Percentiles rank a stretch among this genome's conserved stretches.
These are phyloP conservation scores for Pentalonia nigronervosa DNA, from an alignment of 1,140 invertebrate genomes.

Conservation along the genomic window DNA sequence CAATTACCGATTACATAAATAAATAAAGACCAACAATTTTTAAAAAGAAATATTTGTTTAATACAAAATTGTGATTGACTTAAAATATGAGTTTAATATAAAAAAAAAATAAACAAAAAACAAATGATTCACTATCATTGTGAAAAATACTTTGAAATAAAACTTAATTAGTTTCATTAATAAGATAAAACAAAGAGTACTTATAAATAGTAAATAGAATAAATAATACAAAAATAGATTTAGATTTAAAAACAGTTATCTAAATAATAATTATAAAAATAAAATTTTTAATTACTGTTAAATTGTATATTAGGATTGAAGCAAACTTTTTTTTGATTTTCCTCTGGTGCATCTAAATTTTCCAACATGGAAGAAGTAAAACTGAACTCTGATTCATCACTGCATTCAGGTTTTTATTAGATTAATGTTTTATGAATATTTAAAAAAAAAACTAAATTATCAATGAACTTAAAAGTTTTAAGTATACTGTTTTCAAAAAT, in stretches of 20 bases:
- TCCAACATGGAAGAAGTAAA: constrained; percentile 54
- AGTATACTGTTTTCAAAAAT: neutral
- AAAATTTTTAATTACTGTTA: constrained; percentile 24
- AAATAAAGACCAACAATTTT: neutral
- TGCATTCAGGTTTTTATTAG: neutral
- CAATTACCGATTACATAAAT: neutral
- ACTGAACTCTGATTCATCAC: constrained; percentile 53
- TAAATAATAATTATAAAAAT: constrained; percentile 11
- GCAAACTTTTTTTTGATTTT: constrained; percentile 44
- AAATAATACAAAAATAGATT: neutral
- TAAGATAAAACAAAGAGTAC: neutral
- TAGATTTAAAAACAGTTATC: neutral
- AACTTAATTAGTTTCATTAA: neutral
- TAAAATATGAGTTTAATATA: neutral
- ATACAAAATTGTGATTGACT: neutral
- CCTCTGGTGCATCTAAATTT: constrained; percentile 42
- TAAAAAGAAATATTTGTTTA: neutral
- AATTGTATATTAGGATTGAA: constrained; percentile 35
- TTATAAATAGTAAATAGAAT: constrained; percentile 19
- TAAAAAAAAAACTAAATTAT: neutral
- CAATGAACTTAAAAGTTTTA: neutral
- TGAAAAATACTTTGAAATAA: constrained; percentile 32
- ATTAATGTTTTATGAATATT: neutral
- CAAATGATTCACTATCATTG: neutral
- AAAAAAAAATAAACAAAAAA: neutral